A percentile compares a stretch with the other conserved stretches of the same genome.
These are phyloP conservation scores for Arizona elegans DNA, from an alignment of 2,113 vertebrate species.

Conservation along the genomic window DNA sequence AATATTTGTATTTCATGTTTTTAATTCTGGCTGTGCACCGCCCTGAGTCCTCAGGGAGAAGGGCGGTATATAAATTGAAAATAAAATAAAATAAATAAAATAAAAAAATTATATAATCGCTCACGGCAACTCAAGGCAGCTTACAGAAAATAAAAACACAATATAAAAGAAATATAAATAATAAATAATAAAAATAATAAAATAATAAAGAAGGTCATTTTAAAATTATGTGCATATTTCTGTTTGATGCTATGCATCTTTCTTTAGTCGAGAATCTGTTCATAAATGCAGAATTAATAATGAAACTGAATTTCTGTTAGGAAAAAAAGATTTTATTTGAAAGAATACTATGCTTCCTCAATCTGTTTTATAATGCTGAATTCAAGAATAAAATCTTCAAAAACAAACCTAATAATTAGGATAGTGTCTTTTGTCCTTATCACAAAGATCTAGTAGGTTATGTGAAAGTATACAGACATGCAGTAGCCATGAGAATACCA, in stretches of 20 bases:
- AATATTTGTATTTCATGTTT: too few species aligned
- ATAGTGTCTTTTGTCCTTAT: not conserved
- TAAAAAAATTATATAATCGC: not conserved
- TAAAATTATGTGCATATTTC: not conserved
- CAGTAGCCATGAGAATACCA: not conserved
- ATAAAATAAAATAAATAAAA: too few species aligned
- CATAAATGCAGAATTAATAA: not conserved
- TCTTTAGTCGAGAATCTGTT: not conserved
- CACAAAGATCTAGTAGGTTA: not conserved
- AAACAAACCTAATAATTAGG: not conserved
- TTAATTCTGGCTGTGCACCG: too few species aligned
- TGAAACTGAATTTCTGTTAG: not conserved
- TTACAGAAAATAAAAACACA: not conserved
- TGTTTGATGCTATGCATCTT: not conserved
- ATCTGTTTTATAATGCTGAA: not conserved
- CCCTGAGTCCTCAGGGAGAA: too few species aligned
- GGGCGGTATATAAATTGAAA: too few species aligned
- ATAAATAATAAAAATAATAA: not conserved
- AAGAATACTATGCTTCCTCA: not conserved
- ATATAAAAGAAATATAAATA: not conserved
- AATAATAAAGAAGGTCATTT: not conserved
- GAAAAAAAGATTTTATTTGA: not conserved
- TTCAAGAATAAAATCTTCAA: not conserved
- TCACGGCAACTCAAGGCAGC: not conserved
- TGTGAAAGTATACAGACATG: not conserved